Evolutionary conservation across 2,888 invertebrate species (phyloP), one percentile per base, ranked within the genome.

Genomic region (Aphidius colemani): DNA sequence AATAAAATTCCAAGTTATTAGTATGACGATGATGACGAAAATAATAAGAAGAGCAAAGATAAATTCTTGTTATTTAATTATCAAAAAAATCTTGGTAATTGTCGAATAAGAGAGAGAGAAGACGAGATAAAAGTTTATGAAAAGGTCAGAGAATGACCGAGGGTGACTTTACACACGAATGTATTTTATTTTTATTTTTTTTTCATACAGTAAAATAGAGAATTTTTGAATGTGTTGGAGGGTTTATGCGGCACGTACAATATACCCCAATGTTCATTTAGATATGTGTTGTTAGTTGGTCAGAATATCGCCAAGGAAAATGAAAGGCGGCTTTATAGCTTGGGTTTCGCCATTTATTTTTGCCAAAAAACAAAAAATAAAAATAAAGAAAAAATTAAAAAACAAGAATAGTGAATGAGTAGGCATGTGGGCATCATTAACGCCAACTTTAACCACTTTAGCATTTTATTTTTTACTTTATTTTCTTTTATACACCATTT

Each of bases 401-500:
- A 30, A 30, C 30, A 30, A 30, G 5, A 30, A 30, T 30, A 4
- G 4, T 5, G 65, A 65, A 53, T 53, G 53, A 53, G 61, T 43
- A 66, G 67, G 67, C 71, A 76, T 74, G 76, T 73, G 75, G 77
- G 79, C 74, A 75, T 75, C 78, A 79, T 79, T 79, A 79, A 79
- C 78, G 78, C 76, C 72, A 70, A 70, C 77, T 78, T 57, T 75
- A 76, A 75, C 73, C 74, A 8, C 41, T 43, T 43, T 41, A 40
- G 7, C 39, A 67, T 44, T 30, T 43, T 49, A 11, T 41, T 41
- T 41, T 10, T 44, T 8, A 46, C 53, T 53, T 51, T 49, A 7
- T 30, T 30, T 30, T 30, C 1, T 30, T 30, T 30, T 30, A 30
- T 30, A 30, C 30, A 30, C 30, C 30, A 30, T 30, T 30, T 30